Percentiles rank a stretch among this genome's conserved stretches.
phyloP scores from a whole-genome alignment of 2,113 vertebrate genomes.

The Collichthys lucidus region DNA sequence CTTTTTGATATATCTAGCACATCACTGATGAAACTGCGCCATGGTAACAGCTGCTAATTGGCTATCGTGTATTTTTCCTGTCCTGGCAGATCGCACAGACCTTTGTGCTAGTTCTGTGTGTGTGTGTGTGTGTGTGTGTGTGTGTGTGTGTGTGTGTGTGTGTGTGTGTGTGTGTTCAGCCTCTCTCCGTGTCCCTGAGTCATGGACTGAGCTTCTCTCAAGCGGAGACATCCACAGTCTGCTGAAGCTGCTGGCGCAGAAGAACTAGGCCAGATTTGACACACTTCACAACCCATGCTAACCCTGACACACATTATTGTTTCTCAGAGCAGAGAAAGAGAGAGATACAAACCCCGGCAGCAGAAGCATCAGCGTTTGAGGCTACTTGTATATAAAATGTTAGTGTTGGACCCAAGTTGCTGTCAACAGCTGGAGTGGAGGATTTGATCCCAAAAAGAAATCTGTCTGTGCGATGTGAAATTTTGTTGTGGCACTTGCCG shows the following conservation, averaged over 20 bases:
- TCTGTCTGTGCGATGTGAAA: not conserved
- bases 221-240: constrained; percentile 70
- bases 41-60: constrained; percentile 39
- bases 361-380: constrained; percentile 24
- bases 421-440: constrained; percentile 17
- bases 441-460: constrained; percentile 14
- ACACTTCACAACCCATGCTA: constrained; percentile 79
- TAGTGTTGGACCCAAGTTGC: constrained; percentile 2
- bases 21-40: constrained; percentile 32
- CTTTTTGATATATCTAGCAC: constrained; percentile 27
- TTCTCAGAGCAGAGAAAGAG: constrained; percentile 37
- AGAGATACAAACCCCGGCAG: constrained; percentile 17
- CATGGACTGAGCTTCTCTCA: constrained; percentile 71
- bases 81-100: constrained; percentile 1
- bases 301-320: constrained; percentile 68
- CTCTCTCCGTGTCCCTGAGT: constrained; percentile 65
- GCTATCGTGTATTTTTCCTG: constrained; percentile 20
- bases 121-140: not conserved
- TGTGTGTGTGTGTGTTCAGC: constrained; percentile 5
- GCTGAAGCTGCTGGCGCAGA: constrained; percentile 76
- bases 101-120: constrained; percentile 20
- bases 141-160: not conserved
- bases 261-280: constrained; percentile 85
- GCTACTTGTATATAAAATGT: constrained; percentile 19
- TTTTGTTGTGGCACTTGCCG: constrained; percentile 7